A percentile compares a stretch with the other conserved stretches of the same genome.
These are phyloP conservation scores for Pygoscelis antarcticus DNA, from an alignment of 2,113 vertebrate genomes.

Conservation along the genomic window DNA sequence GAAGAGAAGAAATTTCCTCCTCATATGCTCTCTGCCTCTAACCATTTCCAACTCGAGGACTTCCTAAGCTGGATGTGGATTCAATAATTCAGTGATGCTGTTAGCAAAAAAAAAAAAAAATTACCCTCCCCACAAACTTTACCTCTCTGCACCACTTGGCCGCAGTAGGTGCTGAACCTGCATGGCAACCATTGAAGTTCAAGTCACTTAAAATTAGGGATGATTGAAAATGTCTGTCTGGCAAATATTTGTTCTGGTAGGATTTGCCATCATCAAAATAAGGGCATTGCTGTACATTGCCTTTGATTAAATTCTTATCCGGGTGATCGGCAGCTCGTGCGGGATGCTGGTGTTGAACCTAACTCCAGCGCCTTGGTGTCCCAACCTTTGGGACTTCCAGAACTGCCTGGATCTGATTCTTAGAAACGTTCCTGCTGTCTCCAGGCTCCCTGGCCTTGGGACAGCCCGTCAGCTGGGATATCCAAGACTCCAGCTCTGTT, in stretches of 20 bases:
- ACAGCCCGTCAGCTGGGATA: background rate
- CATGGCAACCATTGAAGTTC: fast-evolving
- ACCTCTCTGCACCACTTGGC: background rate
- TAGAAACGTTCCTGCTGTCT: background rate
- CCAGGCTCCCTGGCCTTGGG: background rate
- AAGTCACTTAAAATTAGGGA: background rate
- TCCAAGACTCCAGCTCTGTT: background rate
- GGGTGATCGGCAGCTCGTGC: background rate
- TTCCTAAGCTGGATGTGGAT: background rate
- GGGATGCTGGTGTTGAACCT: background rate
- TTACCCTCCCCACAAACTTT: background rate
- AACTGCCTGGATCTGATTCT: too few relatives aligned
- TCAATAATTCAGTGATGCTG: background rate
- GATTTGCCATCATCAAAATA: background rate
- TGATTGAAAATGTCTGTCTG: fast-evolving
- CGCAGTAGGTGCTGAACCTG: background rate
- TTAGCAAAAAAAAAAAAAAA: background rate
- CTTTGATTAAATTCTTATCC: background rate
- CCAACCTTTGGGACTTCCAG: fast-evolving
- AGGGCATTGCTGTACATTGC: too few relatives aligned
- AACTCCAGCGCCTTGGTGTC: background rate
- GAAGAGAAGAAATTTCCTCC: background rate
- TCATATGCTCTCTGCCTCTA: background rate
- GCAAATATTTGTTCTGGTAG: background rate
- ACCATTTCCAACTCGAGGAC: fast-evolving